These are phyloP conservation scores for Pseudoips prasinana DNA, from an alignment of 2,888 invertebrate genomes.

Conservation along the genomic window DNA sequence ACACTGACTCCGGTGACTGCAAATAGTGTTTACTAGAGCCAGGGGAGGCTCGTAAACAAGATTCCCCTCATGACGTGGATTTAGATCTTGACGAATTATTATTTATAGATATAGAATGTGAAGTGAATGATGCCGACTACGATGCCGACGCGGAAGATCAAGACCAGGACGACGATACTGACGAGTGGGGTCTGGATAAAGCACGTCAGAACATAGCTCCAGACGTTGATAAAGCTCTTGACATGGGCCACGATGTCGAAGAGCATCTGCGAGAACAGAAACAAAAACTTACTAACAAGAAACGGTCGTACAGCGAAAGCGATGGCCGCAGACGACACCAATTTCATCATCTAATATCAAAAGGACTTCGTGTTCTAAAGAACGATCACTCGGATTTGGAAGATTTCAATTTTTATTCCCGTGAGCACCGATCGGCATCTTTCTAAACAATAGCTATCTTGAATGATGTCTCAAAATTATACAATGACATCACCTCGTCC, in stretches of 20 bases:
- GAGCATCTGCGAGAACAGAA: background rate
- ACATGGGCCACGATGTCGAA: background rate
- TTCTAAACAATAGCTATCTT: too few relatives aligned
- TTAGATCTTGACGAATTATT: constrained; percentile 3
- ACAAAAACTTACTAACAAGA: background rate
- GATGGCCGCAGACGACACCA: too few relatives aligned
- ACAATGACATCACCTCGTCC: too few relatives aligned
- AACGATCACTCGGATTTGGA: too few relatives aligned
- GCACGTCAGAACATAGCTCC: too few relatives aligned
- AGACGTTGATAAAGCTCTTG: background rate
- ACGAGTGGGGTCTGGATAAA: constrained; percentile 14
- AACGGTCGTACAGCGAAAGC: too few relatives aligned
- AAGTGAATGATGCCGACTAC: constrained; percentile 1
- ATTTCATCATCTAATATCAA: too few relatives aligned
- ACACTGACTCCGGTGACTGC: constrained; percentile 27
- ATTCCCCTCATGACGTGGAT: constrained; percentile 3
- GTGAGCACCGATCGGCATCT: too few relatives aligned
- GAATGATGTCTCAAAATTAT: too few relatives aligned
- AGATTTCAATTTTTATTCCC: too few relatives aligned
- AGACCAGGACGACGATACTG: constrained; percentile 12
- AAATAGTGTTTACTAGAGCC: constrained; percentile 29
- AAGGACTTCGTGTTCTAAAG: too few relatives aligned
- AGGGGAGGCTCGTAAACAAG: constrained; percentile 24
- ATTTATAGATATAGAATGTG: background rate
- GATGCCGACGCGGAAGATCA: constrained; percentile 21